A percentile compares a stretch with the other conserved stretches of the same genome.
These are phyloP conservation scores for Tetrao urogallus DNA, from an alignment of 2,113 vertebrate genomes.

Conservation along the genomic window DNA sequence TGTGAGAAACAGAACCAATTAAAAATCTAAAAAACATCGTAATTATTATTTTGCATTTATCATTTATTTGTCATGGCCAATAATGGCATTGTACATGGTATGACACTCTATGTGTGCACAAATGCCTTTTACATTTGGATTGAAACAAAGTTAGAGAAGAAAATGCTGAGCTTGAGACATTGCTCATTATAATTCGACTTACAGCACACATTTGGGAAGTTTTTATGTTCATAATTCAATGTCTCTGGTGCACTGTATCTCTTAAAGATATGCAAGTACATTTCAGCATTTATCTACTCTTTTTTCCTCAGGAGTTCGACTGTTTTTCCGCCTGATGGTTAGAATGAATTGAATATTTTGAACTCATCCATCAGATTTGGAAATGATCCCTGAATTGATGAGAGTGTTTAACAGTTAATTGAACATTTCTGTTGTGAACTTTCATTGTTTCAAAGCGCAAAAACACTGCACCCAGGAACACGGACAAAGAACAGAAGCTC, in stretches of 20 bases:
- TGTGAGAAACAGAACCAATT: background rate
- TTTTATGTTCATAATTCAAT: conserved; percentile 68
- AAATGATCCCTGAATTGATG: conserved; percentile 94
- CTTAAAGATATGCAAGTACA: conserved; percentile 73
- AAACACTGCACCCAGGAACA: conserved; percentile 67
- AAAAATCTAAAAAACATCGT: background rate
- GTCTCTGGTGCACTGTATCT: conserved; percentile 43
- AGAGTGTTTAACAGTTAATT: conserved; percentile 92
- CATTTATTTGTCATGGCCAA: background rate
- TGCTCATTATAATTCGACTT: conserved; percentile 39
- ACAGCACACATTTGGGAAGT: conserved; percentile 48
- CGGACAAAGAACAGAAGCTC: conserved; percentile 37
- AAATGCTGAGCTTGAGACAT: background rate
- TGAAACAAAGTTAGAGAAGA: background rate
- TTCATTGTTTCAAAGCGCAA: conserved; percentile 80
- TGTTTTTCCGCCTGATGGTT: conserved; percentile 89
- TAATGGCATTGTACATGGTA: background rate
- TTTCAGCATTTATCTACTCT: conserved; percentile 85
- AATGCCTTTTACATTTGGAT: background rate
- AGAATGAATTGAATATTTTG: conserved; percentile 92
- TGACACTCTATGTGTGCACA: background rate
- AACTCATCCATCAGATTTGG: conserved; percentile 94
- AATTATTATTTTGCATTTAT: background rate
- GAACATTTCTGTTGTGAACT: conserved; percentile 88
- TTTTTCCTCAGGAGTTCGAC: conserved; percentile 79